A percentile compares a stretch with the other conserved stretches of the same genome.
Conservation (phyloP, 1,140 invertebrate genomes). For the Capitella teleta region DNA sequence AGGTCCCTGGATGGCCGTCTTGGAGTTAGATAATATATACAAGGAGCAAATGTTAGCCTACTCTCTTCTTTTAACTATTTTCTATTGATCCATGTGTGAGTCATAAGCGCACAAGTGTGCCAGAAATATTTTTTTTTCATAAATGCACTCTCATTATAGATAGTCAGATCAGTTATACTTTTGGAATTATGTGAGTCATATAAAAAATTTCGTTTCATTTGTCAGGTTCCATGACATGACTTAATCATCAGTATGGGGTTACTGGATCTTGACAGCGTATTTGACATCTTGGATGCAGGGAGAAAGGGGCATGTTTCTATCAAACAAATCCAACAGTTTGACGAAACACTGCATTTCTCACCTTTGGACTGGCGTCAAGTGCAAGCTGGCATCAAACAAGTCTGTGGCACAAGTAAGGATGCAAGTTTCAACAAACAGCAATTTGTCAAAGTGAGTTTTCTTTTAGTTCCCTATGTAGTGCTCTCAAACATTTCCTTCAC, state of each 20-base stretch:
- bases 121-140: no score
- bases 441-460: slow-evolving; percentile 19
- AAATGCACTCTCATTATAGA: no score
- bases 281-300: slow-evolving; percentile 24
- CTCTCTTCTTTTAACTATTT: no score
- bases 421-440: slow-evolving; percentile 13
- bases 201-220: no score
- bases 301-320: slow-evolving; percentile 20
- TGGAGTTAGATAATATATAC: no score
- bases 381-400: slow-evolving; percentile 18
- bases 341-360: slow-evolving; percentile 19
- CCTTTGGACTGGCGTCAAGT: slow-evolving; percentile 20
- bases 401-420: slow-evolving; percentile 18
- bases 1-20: no score
- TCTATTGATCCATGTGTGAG: no score
- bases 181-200: no score
- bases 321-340: slow-evolving; percentile 21
- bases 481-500: neutral
- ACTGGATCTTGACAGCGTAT: slow-evolving; percentile 22
- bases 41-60: no score
- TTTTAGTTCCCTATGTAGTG: neutral
- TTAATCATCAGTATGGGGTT: slow-evolving; percentile 26
- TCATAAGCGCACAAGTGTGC: no score
- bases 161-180: no score
- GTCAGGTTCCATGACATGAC: no score